Evolutionary conservation across 2,113 vertebrate genomes (phyloP).

Genomic region (Otolemur garnettii): DNA sequence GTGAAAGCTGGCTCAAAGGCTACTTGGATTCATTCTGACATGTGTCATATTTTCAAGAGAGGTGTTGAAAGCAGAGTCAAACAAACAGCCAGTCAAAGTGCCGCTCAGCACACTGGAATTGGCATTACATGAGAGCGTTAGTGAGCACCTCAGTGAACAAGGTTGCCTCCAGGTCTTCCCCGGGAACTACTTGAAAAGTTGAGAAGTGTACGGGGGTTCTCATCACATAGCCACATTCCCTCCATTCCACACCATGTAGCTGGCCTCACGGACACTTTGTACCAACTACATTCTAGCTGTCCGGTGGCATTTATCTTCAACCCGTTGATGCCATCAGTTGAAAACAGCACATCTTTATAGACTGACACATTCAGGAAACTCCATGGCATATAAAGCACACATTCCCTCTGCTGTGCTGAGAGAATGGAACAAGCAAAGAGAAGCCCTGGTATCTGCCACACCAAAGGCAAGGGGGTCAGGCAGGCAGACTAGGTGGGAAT

Average conservation of each 20-base stretch:
- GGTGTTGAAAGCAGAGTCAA: slow-evolving; percentile 74
- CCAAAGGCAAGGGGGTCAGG: neutral
- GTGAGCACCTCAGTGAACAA: slow-evolving; percentile 58
- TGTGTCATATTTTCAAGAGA: slow-evolving; percentile 81
- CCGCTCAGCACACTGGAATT: slow-evolving; percentile 53
- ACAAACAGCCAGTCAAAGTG: slow-evolving; percentile 68
- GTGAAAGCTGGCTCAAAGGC: slow-evolving; percentile 63
- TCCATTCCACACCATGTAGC: slow-evolving; percentile 73
- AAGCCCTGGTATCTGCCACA: neutral
- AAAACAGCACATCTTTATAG: slow-evolving; percentile 59
- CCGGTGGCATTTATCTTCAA: slow-evolving; percentile 51
- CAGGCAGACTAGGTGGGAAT: neutral
- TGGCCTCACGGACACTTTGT: slow-evolving; percentile 74
- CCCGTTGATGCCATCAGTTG: slow-evolving; percentile 22
- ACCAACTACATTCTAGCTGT: slow-evolving; percentile 67
- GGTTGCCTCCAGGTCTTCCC: slow-evolving; percentile 71
- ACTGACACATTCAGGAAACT: slow-evolving; percentile 60
- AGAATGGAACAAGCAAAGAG: neutral
- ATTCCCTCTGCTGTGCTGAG: neutral
- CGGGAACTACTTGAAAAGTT: slow-evolving; percentile 77
- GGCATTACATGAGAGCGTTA: slow-evolving; percentile 70
- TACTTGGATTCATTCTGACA: slow-evolving; percentile 71
- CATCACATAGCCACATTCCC: slow-evolving; percentile 74
- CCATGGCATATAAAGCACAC: neutral
- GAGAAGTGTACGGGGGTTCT: slow-evolving; percentile 67